Evolutionary conservation across 1,140 invertebrate species (phyloP).

Genomic region (Leptinotarsa lineolata): DNA sequence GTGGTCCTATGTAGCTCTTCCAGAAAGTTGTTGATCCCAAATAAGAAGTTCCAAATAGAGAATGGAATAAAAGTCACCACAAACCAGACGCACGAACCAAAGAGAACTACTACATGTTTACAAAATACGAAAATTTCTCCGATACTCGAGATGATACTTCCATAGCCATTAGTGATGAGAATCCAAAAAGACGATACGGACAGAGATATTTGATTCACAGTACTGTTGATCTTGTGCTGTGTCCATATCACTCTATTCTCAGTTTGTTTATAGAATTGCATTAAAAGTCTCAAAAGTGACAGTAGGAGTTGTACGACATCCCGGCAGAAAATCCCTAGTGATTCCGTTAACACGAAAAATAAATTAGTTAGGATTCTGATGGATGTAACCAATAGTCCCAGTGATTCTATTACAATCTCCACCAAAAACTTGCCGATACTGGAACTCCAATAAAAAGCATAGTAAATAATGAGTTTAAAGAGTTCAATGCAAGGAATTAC

Average conservation of each 20-base stretch:
- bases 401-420: conserved; percentile 5
- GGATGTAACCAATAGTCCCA: conserved; percentile 2
- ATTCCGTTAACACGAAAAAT: conserved; percentile 34
- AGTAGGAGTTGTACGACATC: neutral
- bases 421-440: conserved; percentile 40
- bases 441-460: conserved; percentile 35
- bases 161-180: conserved; percentile 8
- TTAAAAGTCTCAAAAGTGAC: neutral
- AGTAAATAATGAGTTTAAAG: conserved; percentile 18
- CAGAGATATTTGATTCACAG: neutral
- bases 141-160: conserved; percentile 1
- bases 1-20: conserved; percentile 20
- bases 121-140: conserved; percentile 25
- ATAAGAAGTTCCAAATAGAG: conserved; percentile 21
- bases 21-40: conserved; percentile 16
- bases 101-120: conserved; percentile 35
- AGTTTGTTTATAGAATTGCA: conserved; percentile 14
- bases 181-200: neutral
- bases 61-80: conserved; percentile 36
- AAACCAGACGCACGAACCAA: conserved; percentile 44
- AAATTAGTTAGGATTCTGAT: conserved; percentile 13
- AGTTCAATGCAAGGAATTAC: neutral
- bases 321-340: conserved; percentile 34
- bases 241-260: neutral
- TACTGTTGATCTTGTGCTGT: neutral